phyloP scores from a whole-genome alignment of 2,797 vertebrate genomes.

The Meriones psammophilus region DNA sequence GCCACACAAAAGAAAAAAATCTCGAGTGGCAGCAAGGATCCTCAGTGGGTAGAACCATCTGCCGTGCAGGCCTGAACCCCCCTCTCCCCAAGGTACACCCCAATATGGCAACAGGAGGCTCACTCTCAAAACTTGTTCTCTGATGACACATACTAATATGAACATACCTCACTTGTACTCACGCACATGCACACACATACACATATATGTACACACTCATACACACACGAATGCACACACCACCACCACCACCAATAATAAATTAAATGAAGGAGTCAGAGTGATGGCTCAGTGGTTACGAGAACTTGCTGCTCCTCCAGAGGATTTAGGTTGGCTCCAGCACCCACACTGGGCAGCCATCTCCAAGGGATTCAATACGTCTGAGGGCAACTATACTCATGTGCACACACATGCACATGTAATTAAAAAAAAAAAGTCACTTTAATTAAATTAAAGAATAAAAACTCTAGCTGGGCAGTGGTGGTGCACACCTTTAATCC shows the following conservation, averaged over 20 bases:
- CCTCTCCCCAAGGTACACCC: too few relatives aligned
- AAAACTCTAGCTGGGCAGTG: not conserved
- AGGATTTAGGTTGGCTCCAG: not conserved
- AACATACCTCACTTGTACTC: not conserved
- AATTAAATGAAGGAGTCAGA: not conserved
- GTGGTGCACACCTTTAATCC: too few relatives aligned
- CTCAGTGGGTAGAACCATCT: not conserved
- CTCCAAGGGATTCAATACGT: not conserved
- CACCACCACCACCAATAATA: not conserved
- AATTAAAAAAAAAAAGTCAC: not conserved
- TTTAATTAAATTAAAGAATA: not conserved
- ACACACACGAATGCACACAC: too few relatives aligned
- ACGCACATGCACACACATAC: not conserved
- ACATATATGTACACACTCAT: not conserved
- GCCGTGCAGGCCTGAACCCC: not conserved
- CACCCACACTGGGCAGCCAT: not conserved
- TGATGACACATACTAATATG: not conserved
- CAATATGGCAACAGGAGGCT: not conserved
- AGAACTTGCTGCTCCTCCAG: not conserved
- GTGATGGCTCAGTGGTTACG: not conserved
- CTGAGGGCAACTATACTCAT: not conserved
- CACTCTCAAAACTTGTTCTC: not conserved
- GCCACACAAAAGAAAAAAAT: not conserved
- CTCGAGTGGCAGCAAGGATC: not conserved
- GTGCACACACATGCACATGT: not conserved